Conservation (phyloP, 2,797 vertebrate genomes). For the Rhinichthys osculus region DNA sequence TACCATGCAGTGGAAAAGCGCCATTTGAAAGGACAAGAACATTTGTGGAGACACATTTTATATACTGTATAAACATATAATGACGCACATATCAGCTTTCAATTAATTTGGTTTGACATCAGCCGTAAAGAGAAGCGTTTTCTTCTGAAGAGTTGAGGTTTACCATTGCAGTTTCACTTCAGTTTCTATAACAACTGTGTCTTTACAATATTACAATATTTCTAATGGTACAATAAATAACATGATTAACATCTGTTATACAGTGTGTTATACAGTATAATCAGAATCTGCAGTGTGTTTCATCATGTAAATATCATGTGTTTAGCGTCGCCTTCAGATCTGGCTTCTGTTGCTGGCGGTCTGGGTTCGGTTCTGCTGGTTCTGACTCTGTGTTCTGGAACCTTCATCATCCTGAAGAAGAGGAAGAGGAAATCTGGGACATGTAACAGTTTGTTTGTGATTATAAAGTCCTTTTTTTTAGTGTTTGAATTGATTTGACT, state of each 20-base stretch:
- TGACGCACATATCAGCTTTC: no score
- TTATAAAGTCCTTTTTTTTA: background rate
- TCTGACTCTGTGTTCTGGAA: slow-evolving; percentile 18
- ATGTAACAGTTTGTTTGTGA: background rate
- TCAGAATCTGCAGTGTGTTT: background rate
- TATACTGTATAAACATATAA: background rate
- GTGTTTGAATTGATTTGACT: background rate
- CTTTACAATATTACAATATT: background rate
- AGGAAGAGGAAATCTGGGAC: background rate
- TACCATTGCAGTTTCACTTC: background rate
- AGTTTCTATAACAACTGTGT: background rate
- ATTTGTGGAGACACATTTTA: background rate
- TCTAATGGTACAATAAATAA: background rate
- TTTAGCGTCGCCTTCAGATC: background rate
- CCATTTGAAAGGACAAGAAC: background rate
- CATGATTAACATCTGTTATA: no score
- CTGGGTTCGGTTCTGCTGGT: slow-evolving; percentile 12
- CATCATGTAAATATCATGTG: background rate
- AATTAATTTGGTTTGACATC: background rate
- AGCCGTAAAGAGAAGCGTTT: background rate
- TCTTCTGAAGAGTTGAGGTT: background rate
- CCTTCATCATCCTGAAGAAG: background rate
- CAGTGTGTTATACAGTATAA: background rate
- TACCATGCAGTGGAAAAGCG: no score
- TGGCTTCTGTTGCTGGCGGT: background rate